A percentile compares a stretch with the other conserved stretches of the same genome.
Evolutionary conservation across 2,113 vertebrate species (phyloP).

Genomic region (Saccopteryx bilineata): DNA sequence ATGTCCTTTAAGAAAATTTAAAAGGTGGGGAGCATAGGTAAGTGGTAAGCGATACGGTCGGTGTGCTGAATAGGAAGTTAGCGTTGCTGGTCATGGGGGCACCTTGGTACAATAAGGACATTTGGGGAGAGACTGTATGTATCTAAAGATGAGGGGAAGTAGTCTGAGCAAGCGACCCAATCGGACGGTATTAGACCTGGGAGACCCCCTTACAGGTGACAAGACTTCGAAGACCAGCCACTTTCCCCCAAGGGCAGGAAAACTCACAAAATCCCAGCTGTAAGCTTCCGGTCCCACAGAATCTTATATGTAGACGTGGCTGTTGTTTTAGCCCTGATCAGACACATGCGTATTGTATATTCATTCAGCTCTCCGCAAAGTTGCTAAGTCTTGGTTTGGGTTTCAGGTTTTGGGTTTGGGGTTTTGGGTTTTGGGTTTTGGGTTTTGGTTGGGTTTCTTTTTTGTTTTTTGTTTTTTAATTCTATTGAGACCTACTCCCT

Average conservation of each 20-base stretch:
- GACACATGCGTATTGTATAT: not conserved
- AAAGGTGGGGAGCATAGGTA: not conserved
- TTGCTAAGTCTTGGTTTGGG: not conserved
- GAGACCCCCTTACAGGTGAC: not conserved
- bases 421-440: no score
- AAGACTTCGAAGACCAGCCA: not conserved
- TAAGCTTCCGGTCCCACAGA: not conserved
- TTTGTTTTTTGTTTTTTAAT: not conserved
- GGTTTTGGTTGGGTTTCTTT: no score
- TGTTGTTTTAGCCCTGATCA: not conserved
- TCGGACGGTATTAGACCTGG: not conserved
- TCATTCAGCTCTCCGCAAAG: slow-evolving; percentile 60
- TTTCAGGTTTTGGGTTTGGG: no score
- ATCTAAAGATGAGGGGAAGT: not conserved
- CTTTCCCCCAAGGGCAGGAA: not conserved
- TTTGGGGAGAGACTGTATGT: not conserved
- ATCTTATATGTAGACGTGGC: not conserved
- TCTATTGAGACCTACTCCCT: slow-evolving; percentile 22
- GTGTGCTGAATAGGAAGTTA: slow-evolving; percentile 63
- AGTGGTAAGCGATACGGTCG: slow-evolving; percentile 56
- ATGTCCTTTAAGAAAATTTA: slow-evolving; percentile 40
- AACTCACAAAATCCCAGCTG: not conserved
- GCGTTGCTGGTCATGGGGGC: slow-evolving; percentile 55
- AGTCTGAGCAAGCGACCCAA: not conserved
- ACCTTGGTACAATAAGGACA: not conserved